phyloP scores from a whole-genome alignment of 2,797 vertebrate species.

The Adrianichthys oophorus region DNA sequence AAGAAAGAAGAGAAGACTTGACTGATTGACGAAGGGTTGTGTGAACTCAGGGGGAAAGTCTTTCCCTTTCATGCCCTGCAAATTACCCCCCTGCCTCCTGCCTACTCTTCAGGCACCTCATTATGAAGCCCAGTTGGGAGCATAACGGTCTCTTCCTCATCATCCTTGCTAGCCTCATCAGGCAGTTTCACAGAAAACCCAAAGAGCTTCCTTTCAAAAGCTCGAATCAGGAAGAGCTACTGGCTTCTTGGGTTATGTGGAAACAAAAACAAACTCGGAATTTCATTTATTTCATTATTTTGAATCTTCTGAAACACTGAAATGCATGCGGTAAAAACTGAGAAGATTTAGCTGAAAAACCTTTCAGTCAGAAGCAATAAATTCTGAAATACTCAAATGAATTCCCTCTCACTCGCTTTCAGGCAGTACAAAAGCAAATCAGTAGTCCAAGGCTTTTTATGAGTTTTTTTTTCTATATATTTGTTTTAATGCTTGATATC shows the following conservation, averaged over 20 bases:
- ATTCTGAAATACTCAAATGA: too few relatives aligned
- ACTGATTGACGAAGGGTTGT: constrained; percentile 30
- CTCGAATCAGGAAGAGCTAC: not conserved
- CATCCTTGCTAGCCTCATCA: constrained; percentile 12
- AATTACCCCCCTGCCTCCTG: constrained; percentile 53
- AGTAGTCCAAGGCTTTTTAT: too few relatives aligned
- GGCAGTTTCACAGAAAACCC: constrained; percentile 15
- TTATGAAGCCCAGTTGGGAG: constrained; percentile 61
- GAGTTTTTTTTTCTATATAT: too few relatives aligned
- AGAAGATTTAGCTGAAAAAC: too few relatives aligned
- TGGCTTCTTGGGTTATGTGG: not conserved
- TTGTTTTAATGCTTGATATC: too few relatives aligned
- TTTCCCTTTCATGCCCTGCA: constrained; percentile 53
- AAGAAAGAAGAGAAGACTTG: constrained; percentile 21
- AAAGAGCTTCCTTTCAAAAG: constrained; percentile 1
- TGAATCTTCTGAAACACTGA: too few relatives aligned
- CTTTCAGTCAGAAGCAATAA: too few relatives aligned
- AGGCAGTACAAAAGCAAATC: too few relatives aligned
- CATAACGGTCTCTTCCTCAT: constrained; percentile 29
- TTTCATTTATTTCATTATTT: too few relatives aligned
- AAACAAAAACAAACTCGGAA: not conserved
- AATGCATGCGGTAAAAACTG: too few relatives aligned
- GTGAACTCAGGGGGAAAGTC: constrained; percentile 48
- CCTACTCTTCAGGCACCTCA: constrained; percentile 63
- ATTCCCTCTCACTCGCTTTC: too few relatives aligned